These are phyloP conservation scores for Spodoptera exigua DNA, from an alignment of 2,888 invertebrate species.

Conservation along the genomic window DNA sequence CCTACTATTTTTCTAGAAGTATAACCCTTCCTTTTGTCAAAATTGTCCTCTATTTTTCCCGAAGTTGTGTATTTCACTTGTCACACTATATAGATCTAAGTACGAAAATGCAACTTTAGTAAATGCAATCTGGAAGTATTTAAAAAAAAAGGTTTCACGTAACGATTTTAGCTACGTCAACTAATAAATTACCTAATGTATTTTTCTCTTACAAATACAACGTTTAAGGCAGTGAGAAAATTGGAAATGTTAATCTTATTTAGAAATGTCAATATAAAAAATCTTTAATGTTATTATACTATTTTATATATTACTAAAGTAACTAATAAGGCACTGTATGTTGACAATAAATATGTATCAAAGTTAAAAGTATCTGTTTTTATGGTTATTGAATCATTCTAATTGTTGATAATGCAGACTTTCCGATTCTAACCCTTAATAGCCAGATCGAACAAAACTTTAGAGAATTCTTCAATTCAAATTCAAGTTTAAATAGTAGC, in stretches of 20 bases:
- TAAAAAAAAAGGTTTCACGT: background rate
- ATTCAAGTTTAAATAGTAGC: too few relatives aligned
- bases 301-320: slow-evolving; percentile 21
- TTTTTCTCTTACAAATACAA: background rate
- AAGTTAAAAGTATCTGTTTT: slow-evolving; percentile 2
- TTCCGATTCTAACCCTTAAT: too few relatives aligned
- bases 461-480: too few relatives aligned
- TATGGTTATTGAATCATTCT: background rate
- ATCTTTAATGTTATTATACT: slow-evolving; percentile 5
- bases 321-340: slow-evolving; percentile 42
- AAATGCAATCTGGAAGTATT: slow-evolving; percentile 64
- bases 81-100: slow-evolving; percentile 43
- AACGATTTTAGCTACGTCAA: slow-evolving; percentile 13
- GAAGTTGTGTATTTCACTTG: background rate
- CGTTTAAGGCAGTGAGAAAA: background rate
- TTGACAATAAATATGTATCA: slow-evolving; percentile 8
- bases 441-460: too few relatives aligned
- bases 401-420: too few relatives aligned
- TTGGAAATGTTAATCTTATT: background rate
- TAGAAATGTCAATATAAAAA: background rate
- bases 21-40: too few relatives aligned
- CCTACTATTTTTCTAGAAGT: slow-evolving; percentile 19
- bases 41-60: too few relatives aligned
- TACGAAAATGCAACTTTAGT: slow-evolving; percentile 54
- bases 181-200: background rate